Conservation (phyloP, 2,797 vertebrate genomes). For the Bryconaethiops microstoma region DNA sequence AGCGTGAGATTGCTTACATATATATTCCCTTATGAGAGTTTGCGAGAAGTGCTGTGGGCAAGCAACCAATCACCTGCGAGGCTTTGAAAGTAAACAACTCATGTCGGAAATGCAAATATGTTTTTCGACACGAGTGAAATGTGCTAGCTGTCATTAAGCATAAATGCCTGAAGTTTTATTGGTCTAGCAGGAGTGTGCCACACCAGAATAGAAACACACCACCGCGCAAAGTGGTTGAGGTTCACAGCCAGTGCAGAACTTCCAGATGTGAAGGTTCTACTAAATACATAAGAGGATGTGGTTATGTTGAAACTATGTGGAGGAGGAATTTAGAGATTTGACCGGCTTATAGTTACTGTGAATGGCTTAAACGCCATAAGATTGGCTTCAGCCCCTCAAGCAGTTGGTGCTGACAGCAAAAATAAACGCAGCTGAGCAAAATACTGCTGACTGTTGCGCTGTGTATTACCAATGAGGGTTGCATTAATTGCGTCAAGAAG, state of each 20-base stretch:
- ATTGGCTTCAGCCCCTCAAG: neutral
- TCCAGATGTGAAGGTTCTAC: constrained; percentile 11
- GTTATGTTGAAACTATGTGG: neutral
- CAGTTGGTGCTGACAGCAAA: neutral
- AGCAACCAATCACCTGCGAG: constrained; percentile 73
- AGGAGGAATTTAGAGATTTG: neutral
- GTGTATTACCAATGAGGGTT: neutral
- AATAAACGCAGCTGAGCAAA: neutral
- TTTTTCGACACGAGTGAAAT: constrained; percentile 25
- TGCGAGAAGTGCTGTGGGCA: constrained; percentile 67
- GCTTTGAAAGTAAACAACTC: constrained; percentile 72
- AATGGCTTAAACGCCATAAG: neutral
- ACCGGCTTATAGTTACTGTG: neutral
- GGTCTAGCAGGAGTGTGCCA: constrained; percentile 7
- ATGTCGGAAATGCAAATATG: constrained; percentile 69
- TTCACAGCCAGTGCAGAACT: neutral
- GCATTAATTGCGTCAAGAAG: neutral
- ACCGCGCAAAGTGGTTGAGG: constrained; percentile 15
- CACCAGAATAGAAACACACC: neutral
- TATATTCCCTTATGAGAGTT: constrained; percentile 64
- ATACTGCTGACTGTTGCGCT: neutral
- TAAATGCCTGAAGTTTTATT: constrained; percentile 27
- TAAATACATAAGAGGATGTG: neutral
- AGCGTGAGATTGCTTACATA: constrained; percentile 66
- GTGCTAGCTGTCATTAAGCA: constrained; percentile 20